A percentile compares a stretch with the other conserved stretches of the same genome.
phyloP scores from a whole-genome alignment of 2,113 vertebrate genomes.

The Crotalus helleri region DNA sequence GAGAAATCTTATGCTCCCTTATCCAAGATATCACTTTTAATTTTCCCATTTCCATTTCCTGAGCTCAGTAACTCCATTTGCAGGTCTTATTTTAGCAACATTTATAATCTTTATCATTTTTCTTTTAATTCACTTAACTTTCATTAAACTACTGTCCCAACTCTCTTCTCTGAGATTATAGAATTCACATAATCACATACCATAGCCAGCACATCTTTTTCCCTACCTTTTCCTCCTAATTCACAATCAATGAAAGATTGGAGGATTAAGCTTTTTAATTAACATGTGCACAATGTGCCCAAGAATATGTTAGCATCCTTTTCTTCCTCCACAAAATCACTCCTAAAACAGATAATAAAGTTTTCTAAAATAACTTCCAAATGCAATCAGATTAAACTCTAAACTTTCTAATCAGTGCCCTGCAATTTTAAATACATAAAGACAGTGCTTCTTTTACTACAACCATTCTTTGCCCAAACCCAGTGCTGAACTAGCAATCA shows the following conservation, averaged over 20 bases:
- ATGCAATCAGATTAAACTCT: not conserved
- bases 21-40: not conserved
- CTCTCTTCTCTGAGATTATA: not conserved
- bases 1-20: not conserved
- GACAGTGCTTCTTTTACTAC: not conserved
- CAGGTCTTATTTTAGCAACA: not conserved
- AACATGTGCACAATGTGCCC: not conserved
- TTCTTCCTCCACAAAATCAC: too few relatives aligned
- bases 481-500: not conserved
- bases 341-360: too few relatives aligned
- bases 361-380: not conserved
- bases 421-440: not conserved
- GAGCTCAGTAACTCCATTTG: not conserved
- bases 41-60: not conserved
- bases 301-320: not conserved
- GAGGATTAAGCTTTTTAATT: not conserved
- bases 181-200: not conserved
- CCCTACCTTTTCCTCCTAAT: not conserved
- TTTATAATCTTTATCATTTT: not conserved
- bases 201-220: not conserved
- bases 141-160: not conserved
- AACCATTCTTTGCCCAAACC: not conserved
- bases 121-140: not conserved
- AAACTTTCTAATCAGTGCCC: not conserved
- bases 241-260: not conserved